Evolutionary conservation across 2,797 vertebrate species (phyloP).

Genomic region (Molothrus ater): DNA sequence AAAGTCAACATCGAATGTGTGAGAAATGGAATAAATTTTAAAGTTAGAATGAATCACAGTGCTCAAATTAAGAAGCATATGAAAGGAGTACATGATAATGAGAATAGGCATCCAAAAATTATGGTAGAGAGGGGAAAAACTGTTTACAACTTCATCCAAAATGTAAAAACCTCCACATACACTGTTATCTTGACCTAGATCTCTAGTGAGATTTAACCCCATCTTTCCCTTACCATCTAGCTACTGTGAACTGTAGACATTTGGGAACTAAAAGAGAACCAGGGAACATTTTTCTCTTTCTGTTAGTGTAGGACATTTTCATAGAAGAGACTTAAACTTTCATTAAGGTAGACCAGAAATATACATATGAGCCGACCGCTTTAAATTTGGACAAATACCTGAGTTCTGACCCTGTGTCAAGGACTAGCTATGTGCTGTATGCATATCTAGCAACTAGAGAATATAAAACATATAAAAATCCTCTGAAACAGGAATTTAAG

Average conservation of each 20-base stretch:
- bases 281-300: background rate
- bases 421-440: background rate
- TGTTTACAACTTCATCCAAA: background rate
- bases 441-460: background rate
- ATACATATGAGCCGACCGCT: accelerated
- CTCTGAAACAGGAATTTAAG: background rate
- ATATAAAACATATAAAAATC: background rate
- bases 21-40: background rate
- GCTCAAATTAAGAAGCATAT: background rate
- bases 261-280: background rate
- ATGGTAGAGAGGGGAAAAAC: background rate
- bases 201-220: background rate
- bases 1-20: background rate
- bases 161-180: background rate
- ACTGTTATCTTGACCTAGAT: background rate
- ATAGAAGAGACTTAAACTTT: background rate
- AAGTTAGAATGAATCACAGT: background rate
- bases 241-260: background rate
- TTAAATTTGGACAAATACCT: background rate
- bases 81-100: background rate
- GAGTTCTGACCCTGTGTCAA: background rate
- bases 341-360: background rate
- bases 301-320: background rate
- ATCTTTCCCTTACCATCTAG: background rate
- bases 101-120: background rate